Conservation (phyloP, 2,797 vertebrate genomes). For the Carduelis carduelis region DNA sequence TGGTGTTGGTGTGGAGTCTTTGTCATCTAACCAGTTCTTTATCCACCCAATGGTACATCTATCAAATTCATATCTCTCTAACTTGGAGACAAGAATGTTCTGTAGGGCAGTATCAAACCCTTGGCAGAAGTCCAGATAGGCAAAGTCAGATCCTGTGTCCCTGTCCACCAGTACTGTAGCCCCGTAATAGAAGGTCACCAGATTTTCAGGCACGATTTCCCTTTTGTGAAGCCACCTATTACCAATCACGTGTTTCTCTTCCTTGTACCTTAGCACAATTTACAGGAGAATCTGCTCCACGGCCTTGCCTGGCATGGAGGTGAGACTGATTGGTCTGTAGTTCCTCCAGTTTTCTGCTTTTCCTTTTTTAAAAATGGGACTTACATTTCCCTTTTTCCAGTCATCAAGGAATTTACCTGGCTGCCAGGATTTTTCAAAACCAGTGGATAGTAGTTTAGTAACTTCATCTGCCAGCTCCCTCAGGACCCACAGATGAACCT, state of each 20-base stretch:
- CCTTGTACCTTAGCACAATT: neutral
- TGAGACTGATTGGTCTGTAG: neutral
- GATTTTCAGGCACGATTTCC: neutral
- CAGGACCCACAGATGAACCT: rapidly evolving
- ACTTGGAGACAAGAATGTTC: neutral
- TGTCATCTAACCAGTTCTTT: neutral
- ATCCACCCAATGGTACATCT: neutral
- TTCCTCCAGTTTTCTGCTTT: neutral
- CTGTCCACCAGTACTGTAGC: neutral
- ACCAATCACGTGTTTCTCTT: rapidly evolving
- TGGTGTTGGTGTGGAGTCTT: rapidly evolving
- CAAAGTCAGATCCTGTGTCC: rapidly evolving
- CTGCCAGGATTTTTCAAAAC: neutral
- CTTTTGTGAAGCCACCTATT: neutral
- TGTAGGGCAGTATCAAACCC: neutral
- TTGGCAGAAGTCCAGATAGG: neutral
- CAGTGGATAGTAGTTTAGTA: too few species aligned
- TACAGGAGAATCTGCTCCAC: neutral
- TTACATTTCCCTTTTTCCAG: neutral
- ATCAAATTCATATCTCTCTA: neutral
- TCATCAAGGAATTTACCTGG: neutral
- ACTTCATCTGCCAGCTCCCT: neutral
- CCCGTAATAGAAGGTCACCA: neutral
- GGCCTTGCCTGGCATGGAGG: neutral
- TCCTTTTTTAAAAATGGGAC: neutral